A percentile compares a stretch with the other conserved stretches of the same genome.
phyloP scores from a whole-genome alignment of 2,888 invertebrate genomes.

The Anorthoa munda region DNA sequence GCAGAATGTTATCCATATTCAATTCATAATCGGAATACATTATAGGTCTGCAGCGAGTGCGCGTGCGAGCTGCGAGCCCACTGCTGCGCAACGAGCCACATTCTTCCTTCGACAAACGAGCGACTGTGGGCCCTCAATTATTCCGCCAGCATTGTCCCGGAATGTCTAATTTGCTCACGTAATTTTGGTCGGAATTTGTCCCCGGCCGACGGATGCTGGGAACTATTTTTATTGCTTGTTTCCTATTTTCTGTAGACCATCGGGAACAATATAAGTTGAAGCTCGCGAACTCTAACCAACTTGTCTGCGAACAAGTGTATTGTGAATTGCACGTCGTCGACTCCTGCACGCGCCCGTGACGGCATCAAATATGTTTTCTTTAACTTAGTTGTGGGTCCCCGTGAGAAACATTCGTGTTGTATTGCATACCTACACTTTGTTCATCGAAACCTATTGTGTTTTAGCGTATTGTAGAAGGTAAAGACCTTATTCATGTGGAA shows the following conservation, averaged over 20 bases:
- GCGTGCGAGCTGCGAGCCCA: slow-evolving; percentile 55
- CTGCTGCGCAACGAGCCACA: slow-evolving; percentile 68
- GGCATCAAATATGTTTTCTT: slow-evolving; percentile 76
- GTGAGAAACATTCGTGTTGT: slow-evolving; percentile 74
- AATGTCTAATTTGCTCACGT: slow-evolving; percentile 91
- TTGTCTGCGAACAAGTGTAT: slow-evolving; percentile 85
- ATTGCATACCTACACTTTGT: slow-evolving; percentile 59
- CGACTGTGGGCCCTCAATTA: slow-evolving; percentile 84
- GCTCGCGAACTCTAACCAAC: slow-evolving; percentile 84
- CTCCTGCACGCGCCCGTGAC: slow-evolving; percentile 66
- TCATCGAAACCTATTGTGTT: slow-evolving; percentile 68
- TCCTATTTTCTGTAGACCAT: slow-evolving; percentile 87
- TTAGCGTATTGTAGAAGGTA: slow-evolving; percentile 44
- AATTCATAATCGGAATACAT: slow-evolving; percentile 69
- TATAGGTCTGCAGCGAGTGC: slow-evolving; percentile 58
- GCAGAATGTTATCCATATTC: slow-evolving; percentile 63
- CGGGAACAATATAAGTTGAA: slow-evolving; percentile 87
- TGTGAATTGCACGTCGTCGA: slow-evolving; percentile 86
- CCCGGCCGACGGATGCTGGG: slow-evolving; percentile 84
- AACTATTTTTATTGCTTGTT: slow-evolving; percentile 91
- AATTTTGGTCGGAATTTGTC: slow-evolving; percentile 89
- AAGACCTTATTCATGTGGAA: slow-evolving; percentile 51
- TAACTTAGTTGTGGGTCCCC: slow-evolving; percentile 72
- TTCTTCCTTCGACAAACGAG: slow-evolving; percentile 79
- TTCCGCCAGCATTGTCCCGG: slow-evolving; percentile 86